Percentiles rank a stretch among this genome's conserved stretches.
phyloP scores from a whole-genome alignment of 2,113 vertebrate genomes.

The Vidua chalybeata region DNA sequence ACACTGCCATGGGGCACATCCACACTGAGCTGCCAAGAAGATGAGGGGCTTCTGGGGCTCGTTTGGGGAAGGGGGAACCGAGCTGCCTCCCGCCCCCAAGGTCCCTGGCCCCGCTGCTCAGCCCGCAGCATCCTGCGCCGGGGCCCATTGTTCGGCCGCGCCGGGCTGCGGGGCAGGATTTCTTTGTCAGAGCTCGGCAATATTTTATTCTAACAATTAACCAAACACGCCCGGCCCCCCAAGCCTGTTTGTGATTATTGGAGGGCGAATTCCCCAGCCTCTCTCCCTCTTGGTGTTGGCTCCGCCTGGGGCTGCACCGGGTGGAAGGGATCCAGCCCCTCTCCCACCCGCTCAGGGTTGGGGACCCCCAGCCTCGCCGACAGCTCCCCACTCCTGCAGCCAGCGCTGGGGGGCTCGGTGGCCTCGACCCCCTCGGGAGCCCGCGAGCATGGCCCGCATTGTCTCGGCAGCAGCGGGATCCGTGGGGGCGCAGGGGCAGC shows the following conservation, averaged over 20 bases:
- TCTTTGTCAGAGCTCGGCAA: conserved; percentile 30
- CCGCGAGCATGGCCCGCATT: background rate
- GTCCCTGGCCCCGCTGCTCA: background rate
- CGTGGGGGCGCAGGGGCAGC: background rate
- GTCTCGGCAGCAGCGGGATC: background rate
- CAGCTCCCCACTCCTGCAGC: background rate
- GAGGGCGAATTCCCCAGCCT: conserved; percentile 3
- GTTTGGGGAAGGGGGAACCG: background rate
- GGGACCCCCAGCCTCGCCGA: background rate
- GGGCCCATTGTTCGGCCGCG: background rate
- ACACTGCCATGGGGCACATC: rapidly evolving
- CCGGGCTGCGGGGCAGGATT: background rate
- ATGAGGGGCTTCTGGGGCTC: background rate
- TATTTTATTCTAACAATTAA: conserved; percentile 67
- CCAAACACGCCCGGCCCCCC: conserved; percentile 40
- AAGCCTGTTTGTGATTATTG: conserved; percentile 68
- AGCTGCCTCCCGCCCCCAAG: background rate
- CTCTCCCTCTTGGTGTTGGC: conserved; percentile 2
- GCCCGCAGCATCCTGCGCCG: background rate
- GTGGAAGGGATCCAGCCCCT: background rate
- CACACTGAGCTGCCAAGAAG: background rate
- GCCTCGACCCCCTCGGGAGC: background rate
- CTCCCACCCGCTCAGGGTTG: background rate
- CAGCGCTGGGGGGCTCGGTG: background rate
- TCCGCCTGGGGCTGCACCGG: background rate